Evolutionary conservation across 2,113 vertebrate species (phyloP).

Genomic region (Grammomys surdaster): DNA sequence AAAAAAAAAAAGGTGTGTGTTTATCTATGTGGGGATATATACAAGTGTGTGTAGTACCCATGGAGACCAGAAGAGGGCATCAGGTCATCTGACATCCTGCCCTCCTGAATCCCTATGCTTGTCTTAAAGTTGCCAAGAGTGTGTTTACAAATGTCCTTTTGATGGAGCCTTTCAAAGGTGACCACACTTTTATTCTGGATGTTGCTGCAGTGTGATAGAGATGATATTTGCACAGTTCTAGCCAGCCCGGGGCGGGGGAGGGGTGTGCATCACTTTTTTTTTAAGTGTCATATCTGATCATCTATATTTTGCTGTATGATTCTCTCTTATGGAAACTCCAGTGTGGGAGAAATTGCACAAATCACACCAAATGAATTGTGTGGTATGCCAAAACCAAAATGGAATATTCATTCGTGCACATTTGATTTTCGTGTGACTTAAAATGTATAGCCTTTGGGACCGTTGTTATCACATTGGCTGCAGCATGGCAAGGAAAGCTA

Average conservation of each 20-base stretch:
- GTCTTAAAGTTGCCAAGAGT: neutral
- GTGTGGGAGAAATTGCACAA: conserved; percentile 66
- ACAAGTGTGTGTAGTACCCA: too few relatives aligned
- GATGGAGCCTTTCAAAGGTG: conserved; percentile 21
- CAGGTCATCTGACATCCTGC: neutral
- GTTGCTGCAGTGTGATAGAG: conserved; percentile 38
- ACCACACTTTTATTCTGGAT: conserved; percentile 44
- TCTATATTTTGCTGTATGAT: conserved; percentile 36
- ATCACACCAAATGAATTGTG: conserved; percentile 80
- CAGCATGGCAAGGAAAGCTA: conserved; percentile 74
- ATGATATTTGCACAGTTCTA: neutral
- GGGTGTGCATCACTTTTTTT: neutral
- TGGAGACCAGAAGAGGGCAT: too few relatives aligned
- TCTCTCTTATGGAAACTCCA: conserved; percentile 5
- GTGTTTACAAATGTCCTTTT: neutral
- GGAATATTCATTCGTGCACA: conserved; percentile 73
- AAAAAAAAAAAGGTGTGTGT: too few relatives aligned
- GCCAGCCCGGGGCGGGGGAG: neutral
- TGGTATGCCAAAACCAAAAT: conserved; percentile 72
- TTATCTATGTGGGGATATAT: too few relatives aligned
- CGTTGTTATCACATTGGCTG: conserved; percentile 64
- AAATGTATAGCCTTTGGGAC: conserved; percentile 78
- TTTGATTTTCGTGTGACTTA: conserved; percentile 77
- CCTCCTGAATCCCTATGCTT: neutral
- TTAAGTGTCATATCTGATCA: conserved; percentile 32